Conservation (phyloP, 92 coral and sea anemone genomes). For the Parazoanthus darwini region DNA sequence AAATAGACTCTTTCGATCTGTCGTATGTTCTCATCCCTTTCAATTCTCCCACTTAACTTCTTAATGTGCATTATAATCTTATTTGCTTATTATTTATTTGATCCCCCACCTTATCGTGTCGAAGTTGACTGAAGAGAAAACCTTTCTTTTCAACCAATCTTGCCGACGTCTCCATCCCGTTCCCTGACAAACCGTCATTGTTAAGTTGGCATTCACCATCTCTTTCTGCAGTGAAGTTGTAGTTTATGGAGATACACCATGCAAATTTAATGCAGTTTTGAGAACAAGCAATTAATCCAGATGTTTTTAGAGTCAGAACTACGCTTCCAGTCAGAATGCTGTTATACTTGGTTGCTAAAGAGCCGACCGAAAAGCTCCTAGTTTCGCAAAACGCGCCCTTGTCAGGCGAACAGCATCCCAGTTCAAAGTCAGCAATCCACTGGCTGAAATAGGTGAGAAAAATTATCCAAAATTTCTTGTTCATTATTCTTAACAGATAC, state of each 20-base stretch:
- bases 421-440: neutral
- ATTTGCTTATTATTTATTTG: neutral
- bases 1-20: neutral
- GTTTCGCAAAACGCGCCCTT: conserved; percentile 13
- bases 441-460: neutral
- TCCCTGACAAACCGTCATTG: neutral
- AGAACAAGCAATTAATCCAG: conserved; percentile 27
- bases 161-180: neutral
- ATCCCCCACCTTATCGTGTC: conserved; percentile 13
- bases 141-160: conserved; percentile 12
- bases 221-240: conserved; percentile 8
- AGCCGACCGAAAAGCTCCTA: neutral
- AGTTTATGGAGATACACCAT: conserved; percentile 33
- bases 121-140: conserved; percentile 23
- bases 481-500: neutral
- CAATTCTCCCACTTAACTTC: too few relatives aligned
- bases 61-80: neutral
- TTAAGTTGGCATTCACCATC: conserved; percentile 30
- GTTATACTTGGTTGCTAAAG: conserved; percentile 18
- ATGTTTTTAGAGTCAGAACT: neutral
- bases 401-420: conserved; percentile 2
- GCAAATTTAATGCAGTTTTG: conserved; percentile 1
- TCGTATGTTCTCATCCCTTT: too few relatives aligned
- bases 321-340: neutral
- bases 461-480: neutral